Conservation (phyloP, 2,797 vertebrate species). For the Tenualosa ilisha region DNA sequence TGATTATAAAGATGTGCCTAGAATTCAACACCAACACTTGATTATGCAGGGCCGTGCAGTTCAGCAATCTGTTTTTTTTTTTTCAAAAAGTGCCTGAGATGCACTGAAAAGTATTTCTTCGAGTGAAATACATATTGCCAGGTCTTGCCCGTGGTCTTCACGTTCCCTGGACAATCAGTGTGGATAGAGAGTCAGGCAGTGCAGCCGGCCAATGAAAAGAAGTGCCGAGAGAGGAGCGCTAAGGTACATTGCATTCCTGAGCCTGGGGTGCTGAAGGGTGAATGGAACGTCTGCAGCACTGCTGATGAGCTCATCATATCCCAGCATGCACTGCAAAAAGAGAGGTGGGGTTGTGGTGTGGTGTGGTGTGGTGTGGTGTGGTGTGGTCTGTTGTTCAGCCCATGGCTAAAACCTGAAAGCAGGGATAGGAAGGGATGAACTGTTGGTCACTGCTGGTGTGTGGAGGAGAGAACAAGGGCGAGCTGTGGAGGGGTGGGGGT, state of each 20-base stretch:
- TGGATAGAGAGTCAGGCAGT: not conserved
- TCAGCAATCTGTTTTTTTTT: not conserved
- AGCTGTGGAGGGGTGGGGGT: not conserved
- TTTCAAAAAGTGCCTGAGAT: not conserved
- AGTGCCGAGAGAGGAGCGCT: not conserved
- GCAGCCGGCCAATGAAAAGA: too few relatives aligned
- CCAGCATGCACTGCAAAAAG: not conserved
- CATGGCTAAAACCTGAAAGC: slow-evolving; percentile 3
- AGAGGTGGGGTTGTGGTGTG: not conserved
- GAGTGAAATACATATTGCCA: not conserved
- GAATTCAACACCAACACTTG: too few relatives aligned
- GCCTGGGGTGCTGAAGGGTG: not conserved
- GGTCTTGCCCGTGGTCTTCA: not conserved
- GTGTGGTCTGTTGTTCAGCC: not conserved
- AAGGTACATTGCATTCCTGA: not conserved
- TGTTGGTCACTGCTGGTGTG: not conserved
- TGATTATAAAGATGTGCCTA: not conserved
- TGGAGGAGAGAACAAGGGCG: slow-evolving; percentile 8
- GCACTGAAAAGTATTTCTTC: not conserved
- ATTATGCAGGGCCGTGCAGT: too few relatives aligned
- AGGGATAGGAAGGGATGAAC: not conserved
- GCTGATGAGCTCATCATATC: not conserved
- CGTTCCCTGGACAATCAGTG: not conserved
- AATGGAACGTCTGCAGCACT: not conserved
- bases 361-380: not conserved